These are phyloP conservation scores for Gonioctena quinquepunctata DNA, from an alignment of 1,140 invertebrate genomes.

Conservation along the genomic window DNA sequence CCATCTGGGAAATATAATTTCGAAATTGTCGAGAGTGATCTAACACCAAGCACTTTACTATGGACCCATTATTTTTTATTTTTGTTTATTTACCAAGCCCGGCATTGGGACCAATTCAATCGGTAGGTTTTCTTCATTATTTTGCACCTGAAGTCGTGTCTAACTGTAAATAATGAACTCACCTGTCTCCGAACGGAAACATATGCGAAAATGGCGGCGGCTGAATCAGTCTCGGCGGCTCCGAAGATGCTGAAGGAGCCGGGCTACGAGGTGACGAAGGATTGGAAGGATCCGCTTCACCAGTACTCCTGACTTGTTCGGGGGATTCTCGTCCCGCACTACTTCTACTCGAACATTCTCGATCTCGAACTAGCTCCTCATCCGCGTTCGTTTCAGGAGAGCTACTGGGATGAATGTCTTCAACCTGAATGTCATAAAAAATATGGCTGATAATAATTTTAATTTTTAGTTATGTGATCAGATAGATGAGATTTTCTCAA, in stretches of 20 bases:
- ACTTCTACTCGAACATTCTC: conserved; percentile 48
- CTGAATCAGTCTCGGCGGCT: conserved; percentile 40
- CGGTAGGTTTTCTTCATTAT: too few species aligned
- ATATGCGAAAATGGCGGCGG: conserved; percentile 49
- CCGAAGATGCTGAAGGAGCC: conserved; percentile 44
- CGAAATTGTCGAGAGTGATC: too few species aligned
- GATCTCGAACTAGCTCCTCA: conserved; percentile 37
- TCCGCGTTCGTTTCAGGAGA: conserved; percentile 43
- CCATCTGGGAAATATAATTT: too few species aligned
- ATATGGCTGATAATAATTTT: too few species aligned
- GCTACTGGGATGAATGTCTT: conserved; percentile 35
- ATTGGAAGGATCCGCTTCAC: conserved; percentile 41
- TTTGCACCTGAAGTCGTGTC: too few species aligned
- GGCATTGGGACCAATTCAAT: too few species aligned
- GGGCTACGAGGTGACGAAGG: conserved; percentile 48
- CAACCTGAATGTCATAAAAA: too few species aligned
- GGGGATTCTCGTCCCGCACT: conserved; percentile 44
- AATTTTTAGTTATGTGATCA: too few species aligned
- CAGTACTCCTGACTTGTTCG: conserved; percentile 33
- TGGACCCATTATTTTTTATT: too few species aligned
- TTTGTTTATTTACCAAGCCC: too few species aligned
- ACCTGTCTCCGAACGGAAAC: conserved; percentile 52
- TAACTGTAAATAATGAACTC: conserved; percentile 19
- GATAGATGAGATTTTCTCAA: too few species aligned
- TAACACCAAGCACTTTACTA: too few species aligned